Base-by-base conservation (phyloP, 2,888 invertebrate genomes). In the Vandiemenella viatica region DNA sequence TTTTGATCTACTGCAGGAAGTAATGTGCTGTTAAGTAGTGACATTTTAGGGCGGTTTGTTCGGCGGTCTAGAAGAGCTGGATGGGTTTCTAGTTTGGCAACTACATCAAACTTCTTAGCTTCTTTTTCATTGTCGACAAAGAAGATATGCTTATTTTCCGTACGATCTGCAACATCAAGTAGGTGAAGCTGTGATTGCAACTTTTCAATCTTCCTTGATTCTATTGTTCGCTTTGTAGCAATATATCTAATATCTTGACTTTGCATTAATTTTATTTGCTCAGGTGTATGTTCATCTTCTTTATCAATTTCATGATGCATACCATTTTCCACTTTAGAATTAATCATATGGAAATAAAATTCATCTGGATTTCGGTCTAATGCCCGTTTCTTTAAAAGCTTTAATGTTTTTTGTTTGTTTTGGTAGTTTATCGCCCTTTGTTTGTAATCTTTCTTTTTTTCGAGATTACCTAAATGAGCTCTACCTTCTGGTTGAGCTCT, bases 311-410 rank as follows among this genome's bases (percentile, higher is more conserved):
- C 67, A 58, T 86, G 80, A 62, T 80, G 80, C 59, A 72, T 55
- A 1, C 73, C 74, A 56, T 70, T 70, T 53, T 73, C 65, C 0
- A 84, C 67, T 65, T 80, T 79, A 0, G 92, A 86, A 64, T 89
- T 91, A 50, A 92, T 79, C 96, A 97, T 97, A 63, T 95, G 93
- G 69, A 89, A 91, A 65, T 96, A 89, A 69, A 96, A 98, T 66
- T 98, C 98, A 80, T 98, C 96, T 1, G 95, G 93, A 71, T 98
- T 98, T 64, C 83, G 88, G 62, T 93, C 85, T 18, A 90, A 68
- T 0, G 92, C 95, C 51, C 87, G 77, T 63, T 83, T 83, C 50
- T 82, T 79, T 47, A 98, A 67, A 21, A 84, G 65, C 62, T 87
- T 88, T 1, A 98, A 64, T 0, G 87, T 84, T 50, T 78, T 76